Conservation (phyloP, 2,113 vertebrate genomes). For the Uria aalge region DNA sequence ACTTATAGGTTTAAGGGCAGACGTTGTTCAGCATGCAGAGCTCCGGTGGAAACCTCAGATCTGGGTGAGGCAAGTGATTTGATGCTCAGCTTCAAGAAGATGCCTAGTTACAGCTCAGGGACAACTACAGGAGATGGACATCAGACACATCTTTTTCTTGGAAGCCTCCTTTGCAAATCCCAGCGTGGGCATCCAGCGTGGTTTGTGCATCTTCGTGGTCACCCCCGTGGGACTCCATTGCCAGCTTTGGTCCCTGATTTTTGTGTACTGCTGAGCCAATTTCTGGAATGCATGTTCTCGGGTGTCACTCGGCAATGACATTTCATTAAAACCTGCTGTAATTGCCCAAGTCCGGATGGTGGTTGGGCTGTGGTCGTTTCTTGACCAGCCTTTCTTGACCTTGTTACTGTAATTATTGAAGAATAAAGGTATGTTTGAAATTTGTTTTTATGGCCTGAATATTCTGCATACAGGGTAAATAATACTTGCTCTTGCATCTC, state of each 20-base stretch:
- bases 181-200: rapidly evolving
- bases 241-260: not conserved
- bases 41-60: not conserved
- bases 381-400: not conserved
- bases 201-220: not conserved
- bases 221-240: not conserved
- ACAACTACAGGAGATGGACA: not conserved
- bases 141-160: rapidly evolving
- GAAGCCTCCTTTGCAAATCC: not conserved
- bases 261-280: rapidly evolving
- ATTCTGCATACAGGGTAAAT: not conserved
- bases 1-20: not conserved
- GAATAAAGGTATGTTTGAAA: slow-evolving; percentile 29
- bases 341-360: not conserved
- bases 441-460: slow-evolving; percentile 12
- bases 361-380: not conserved
- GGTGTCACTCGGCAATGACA: not conserved
- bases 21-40: not conserved
- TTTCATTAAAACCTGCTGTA: not conserved
- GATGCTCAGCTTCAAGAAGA: not conserved
- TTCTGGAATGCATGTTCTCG: not conserved
- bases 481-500: not conserved
- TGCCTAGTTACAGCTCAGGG: not conserved
- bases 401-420: slow-evolving; percentile 6
- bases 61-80: not conserved